Evolutionary conservation across 2,113 vertebrate genomes (phyloP).

Genomic region (Rattus rattus): DNA sequence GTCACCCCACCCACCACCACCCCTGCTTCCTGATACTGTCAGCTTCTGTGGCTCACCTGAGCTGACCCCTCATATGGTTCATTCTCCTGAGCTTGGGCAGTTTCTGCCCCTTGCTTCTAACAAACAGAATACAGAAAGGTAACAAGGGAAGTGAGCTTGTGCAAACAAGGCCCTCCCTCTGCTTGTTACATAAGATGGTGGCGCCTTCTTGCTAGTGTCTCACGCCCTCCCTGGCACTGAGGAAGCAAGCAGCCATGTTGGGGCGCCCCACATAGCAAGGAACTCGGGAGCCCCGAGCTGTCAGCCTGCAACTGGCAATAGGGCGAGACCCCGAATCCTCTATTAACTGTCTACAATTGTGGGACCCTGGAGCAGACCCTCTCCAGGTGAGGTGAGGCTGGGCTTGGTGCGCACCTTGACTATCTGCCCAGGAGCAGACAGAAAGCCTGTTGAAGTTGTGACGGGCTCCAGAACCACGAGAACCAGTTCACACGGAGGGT

Average conservation of each 20-base stretch:
- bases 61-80: not conserved
- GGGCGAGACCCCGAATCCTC: not conserved
- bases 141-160: not conserved
- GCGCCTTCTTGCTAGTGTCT: not conserved
- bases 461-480: not conserved
- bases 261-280: not conserved
- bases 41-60: not conserved
- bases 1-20: not conserved
- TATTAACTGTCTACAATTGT: not conserved
- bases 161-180: not conserved
- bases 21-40: not conserved
- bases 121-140: not conserved
- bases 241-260: not conserved
- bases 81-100: not conserved
- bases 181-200: too few species aligned
- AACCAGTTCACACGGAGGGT: not conserved
- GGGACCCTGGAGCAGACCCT: not conserved
- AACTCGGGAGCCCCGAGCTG: not conserved
- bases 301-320: not conserved
- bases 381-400: not conserved
- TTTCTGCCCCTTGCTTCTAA: not conserved
- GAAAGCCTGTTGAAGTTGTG: too few species aligned
- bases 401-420: not conserved
- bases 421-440: not conserved
- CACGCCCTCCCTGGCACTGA: not conserved